phyloP scores from a whole-genome alignment of 2,888 invertebrate species.

The Cantharis rustica region DNA sequence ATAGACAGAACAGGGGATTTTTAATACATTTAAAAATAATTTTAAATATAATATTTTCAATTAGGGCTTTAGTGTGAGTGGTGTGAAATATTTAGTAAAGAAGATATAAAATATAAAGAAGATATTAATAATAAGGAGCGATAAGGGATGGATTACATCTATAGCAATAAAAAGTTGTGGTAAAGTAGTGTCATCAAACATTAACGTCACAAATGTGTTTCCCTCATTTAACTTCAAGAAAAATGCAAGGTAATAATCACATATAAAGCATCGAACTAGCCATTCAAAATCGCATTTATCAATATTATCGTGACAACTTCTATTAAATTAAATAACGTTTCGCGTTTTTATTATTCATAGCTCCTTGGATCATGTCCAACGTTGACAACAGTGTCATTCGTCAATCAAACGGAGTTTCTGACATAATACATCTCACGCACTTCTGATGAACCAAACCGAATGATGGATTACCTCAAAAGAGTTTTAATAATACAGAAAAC shows the following conservation, averaged over 20 bases:
- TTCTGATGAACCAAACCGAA: slow-evolving; percentile 38
- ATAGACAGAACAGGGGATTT: too few relatives aligned
- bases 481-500: slow-evolving; percentile 39
- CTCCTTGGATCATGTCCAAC: slow-evolving; percentile 38
- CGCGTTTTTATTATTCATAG: slow-evolving; percentile 41
- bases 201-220: slow-evolving; percentile 9
- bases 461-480: slow-evolving; percentile 45
- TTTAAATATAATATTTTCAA: background rate
- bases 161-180: background rate
- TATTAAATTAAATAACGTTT: slow-evolving; percentile 49
- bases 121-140: background rate
- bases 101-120: background rate
- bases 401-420: slow-evolving; percentile 43
- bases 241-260: slow-evolving; percentile 32
- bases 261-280: slow-evolving; percentile 32
- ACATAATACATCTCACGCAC: slow-evolving; percentile 38
- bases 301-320: slow-evolving; percentile 49
- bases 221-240: slow-evolving; percentile 6
- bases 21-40: too few relatives aligned
- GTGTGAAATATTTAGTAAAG: background rate
- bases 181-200: slow-evolving; percentile 2
- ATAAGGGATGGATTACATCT: background rate
- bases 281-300: slow-evolving; percentile 51
- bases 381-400: slow-evolving; percentile 44
- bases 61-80: background rate